Evolutionary conservation across 2,113 vertebrate genomes (phyloP).

Genomic region (Cynoglossus semilaevis): DNA sequence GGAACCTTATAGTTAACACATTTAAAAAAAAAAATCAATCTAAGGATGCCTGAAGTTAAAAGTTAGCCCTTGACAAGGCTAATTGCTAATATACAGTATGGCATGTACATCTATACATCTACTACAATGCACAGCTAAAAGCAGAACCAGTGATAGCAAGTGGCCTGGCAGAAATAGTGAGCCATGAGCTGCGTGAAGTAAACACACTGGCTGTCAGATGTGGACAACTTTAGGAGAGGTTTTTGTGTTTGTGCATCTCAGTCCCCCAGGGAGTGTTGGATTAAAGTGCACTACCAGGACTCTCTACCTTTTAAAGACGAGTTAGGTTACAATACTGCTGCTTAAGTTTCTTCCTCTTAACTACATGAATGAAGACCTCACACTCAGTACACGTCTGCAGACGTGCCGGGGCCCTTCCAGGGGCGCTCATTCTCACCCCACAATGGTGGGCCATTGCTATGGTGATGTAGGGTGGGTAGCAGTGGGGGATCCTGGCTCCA

Average conservation of each 20-base stretch:
- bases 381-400: constrained; percentile 29
- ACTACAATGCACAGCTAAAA: too few relatives aligned
- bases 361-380: constrained; percentile 28
- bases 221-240: too few relatives aligned
- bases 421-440: constrained; percentile 56
- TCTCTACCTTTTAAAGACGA: not conserved
- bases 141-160: too few relatives aligned
- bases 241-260: not conserved
- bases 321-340: not conserved
- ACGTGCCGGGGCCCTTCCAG: constrained; percentile 65
- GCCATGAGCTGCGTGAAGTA: too few relatives aligned
- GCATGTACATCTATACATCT: too few relatives aligned
- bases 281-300: not conserved
- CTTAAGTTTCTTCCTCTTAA: not conserved
- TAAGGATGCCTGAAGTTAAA: too few relatives aligned
- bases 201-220: too few relatives aligned
- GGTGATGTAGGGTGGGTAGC: constrained; percentile 47
- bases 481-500: constrained; percentile 31
- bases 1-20: too few relatives aligned
- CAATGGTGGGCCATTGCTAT: constrained; percentile 68
- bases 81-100: too few relatives aligned
- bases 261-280: not conserved
- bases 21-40: too few relatives aligned
- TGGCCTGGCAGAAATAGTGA: too few relatives aligned
- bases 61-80: too few relatives aligned